phyloP scores from a whole-genome alignment of 2,888 invertebrate genomes.

The Linnaemya tessellans region DNA sequence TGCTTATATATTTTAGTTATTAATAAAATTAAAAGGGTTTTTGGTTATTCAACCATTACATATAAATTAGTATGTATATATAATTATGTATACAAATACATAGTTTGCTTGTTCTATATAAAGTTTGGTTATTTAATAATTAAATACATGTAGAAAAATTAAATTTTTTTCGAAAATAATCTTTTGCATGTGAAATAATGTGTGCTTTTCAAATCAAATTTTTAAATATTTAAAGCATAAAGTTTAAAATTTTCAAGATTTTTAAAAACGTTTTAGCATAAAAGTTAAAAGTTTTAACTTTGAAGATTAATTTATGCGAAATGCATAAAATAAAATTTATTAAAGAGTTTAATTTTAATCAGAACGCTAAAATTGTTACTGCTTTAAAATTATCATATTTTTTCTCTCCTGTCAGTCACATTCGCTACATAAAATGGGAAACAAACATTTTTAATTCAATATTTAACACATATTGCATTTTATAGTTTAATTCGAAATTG shows the following conservation, averaged over 20 bases:
- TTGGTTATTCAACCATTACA: constrained; percentile 52
- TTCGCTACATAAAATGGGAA: too few relatives aligned
- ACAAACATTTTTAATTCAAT: too few relatives aligned
- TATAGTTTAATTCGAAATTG: too few relatives aligned
- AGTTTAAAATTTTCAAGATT: neutral
- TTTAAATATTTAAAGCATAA: constrained; percentile 10
- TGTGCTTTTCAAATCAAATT: neutral
- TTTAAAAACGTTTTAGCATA: neutral
- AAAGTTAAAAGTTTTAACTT: neutral
- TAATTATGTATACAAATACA: constrained; percentile 68
- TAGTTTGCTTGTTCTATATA: constrained; percentile 59
- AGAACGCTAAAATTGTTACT: too few relatives aligned
- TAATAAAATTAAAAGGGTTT: constrained; percentile 58
- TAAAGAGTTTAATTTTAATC: too few relatives aligned
- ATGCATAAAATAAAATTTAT: too few relatives aligned
- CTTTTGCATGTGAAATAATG: constrained; percentile 12
- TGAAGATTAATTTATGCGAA: too few relatives aligned
- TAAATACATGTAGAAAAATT: constrained; percentile 69
- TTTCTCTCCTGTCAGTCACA: too few relatives aligned
- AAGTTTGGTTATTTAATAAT: constrained; percentile 50
- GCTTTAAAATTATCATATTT: too few relatives aligned
- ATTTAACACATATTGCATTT: too few relatives aligned
- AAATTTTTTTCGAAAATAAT: constrained; percentile 19
- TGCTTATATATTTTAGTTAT: constrained; percentile 32
- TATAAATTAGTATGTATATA: constrained; percentile 68